Percentiles rank a stretch among this genome's conserved stretches.
Conservation (phyloP, 2,113 vertebrate species). For the Leucopsar rothschildi region DNA sequence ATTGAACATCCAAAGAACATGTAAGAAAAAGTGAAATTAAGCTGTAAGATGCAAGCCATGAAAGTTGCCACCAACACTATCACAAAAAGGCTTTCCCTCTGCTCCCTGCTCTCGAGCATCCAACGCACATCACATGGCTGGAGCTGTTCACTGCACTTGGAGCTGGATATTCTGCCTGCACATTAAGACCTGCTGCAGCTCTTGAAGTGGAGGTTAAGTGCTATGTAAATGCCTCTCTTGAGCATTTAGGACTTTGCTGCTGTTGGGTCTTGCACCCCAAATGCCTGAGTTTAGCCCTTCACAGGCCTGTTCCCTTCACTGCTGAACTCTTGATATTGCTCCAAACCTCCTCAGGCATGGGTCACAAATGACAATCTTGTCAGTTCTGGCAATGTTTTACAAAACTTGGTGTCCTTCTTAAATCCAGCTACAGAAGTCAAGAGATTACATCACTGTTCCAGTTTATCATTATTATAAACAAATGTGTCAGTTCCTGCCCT, state of each 20-base stretch:
- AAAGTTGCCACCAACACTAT: background rate
- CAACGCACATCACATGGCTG: background rate
- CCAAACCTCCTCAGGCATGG: background rate
- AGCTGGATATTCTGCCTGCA: background rate
- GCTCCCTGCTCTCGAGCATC: background rate
- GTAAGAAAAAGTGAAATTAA: background rate
- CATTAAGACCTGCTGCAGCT: background rate
- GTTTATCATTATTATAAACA: constrained; percentile 13
- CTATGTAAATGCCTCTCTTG: background rate
- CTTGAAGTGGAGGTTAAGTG: constrained; percentile 15
- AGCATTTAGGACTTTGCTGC: background rate
- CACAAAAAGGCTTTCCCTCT: background rate
- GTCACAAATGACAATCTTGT: background rate
- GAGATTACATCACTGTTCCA: background rate
- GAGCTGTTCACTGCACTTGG: background rate
- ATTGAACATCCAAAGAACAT: background rate
- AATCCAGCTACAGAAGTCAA: constrained; percentile 5
- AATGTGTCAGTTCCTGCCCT: background rate
- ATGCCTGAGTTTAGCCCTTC: background rate
- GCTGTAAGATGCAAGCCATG: background rate
- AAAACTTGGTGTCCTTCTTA: background rate
- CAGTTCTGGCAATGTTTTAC: background rate
- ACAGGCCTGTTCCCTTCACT: background rate
- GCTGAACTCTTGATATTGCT: background rate
- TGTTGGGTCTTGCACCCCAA: background rate